Conservation (phyloP, 2,888 invertebrate species). For the Leptura quadrifasciata region DNA sequence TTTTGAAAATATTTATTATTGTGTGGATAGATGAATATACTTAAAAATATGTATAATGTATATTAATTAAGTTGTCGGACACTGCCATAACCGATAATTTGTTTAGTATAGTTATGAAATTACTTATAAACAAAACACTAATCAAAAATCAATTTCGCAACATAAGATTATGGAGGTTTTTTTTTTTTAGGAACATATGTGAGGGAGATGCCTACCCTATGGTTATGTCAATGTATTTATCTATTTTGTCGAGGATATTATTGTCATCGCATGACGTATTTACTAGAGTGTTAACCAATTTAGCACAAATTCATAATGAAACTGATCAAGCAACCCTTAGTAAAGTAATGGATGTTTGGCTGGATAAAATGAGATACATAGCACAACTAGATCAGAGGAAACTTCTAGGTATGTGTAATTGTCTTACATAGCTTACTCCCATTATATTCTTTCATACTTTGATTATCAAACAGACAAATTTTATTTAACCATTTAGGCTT, state of each 20-base stretch:
- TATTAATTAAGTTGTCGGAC: no score
- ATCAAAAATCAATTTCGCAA: no score
- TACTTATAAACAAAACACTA: no score
- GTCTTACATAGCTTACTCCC: not conserved
- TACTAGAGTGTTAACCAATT: conserved; percentile 76
- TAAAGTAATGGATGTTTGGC: conserved; percentile 85
- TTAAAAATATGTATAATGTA: no score
- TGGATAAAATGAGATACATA: conserved; percentile 85
- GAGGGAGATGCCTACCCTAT: conserved; percentile 83
- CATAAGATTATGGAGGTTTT: conserved; percentile 32
- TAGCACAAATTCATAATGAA: conserved; percentile 73
- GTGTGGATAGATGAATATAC: no score
- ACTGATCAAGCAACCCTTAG: conserved; percentile 81
- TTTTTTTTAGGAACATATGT: conserved; percentile 78
- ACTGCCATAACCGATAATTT: no score
- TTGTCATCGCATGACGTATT: conserved; percentile 82
- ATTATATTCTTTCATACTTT: no score
- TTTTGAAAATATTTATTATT: no score
- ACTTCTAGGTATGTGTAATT: conserved; percentile 78
- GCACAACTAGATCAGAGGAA: conserved; percentile 89
- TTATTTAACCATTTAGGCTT: no score
- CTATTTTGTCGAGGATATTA: conserved; percentile 86
- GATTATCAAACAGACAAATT: no score
- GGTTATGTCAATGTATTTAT: conserved; percentile 86
- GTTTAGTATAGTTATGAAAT: no score